A percentile compares a stretch with the other conserved stretches of the same genome.
Conservation (phyloP, 2,888 invertebrate genomes). For the Leptopterna dolabrata region DNA sequence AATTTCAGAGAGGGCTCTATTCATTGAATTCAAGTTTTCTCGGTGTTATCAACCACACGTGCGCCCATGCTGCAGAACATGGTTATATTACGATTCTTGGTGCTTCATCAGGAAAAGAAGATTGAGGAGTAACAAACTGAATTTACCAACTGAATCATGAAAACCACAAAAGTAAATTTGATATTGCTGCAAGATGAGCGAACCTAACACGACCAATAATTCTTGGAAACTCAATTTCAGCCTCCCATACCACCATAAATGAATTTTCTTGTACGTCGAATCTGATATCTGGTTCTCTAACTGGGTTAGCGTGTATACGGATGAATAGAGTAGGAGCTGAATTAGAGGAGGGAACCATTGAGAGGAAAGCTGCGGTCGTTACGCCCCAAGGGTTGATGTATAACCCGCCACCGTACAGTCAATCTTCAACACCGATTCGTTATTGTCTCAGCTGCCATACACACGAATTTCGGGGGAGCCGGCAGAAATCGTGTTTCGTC, state of each 20-base stretch:
- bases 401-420: neutral
- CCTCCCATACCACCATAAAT: neutral
- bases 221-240: neutral
- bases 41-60: too few relatives aligned
- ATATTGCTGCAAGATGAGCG: too few relatives aligned
- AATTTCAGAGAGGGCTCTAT: too few relatives aligned
- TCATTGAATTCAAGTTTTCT: too few relatives aligned
- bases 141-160: too few relatives aligned
- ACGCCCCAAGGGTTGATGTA: constrained; percentile 7
- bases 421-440: constrained; percentile 7
- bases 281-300: neutral
- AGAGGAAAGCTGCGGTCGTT: constrained; percentile 3
- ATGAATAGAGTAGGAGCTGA: constrained; percentile 3
- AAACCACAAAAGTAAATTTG: too few relatives aligned
- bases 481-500: neutral
- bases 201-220: neutral
- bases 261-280: neutral
- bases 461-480: neutral
- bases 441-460: constrained; percentile 6
- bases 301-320: constrained; percentile 3
- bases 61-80: too few relatives aligned
- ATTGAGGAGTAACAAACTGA: too few relatives aligned
- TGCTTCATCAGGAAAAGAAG: too few relatives aligned
- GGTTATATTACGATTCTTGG: too few relatives aligned
- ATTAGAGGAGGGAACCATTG: neutral